Evolutionary conservation across 1,140 invertebrate species (phyloP).

Genomic region (Dinoponera quadriceps): DNA sequence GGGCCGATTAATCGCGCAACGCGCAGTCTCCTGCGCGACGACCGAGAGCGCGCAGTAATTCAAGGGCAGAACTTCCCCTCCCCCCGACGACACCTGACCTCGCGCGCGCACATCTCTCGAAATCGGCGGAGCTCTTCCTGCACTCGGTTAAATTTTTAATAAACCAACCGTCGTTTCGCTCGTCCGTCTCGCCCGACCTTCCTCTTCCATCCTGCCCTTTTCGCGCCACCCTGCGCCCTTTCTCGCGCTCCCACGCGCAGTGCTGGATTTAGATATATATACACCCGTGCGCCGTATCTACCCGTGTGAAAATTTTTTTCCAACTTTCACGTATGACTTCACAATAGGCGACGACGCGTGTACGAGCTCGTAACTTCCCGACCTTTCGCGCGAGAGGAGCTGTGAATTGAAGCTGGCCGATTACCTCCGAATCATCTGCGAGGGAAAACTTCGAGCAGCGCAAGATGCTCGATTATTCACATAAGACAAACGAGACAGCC

Average conservation of each 20-base stretch:
- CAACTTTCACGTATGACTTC: not conserved
- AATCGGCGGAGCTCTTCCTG: conserved; percentile 41
- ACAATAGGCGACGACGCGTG: no score
- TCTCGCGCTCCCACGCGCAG: conserved; percentile 18
- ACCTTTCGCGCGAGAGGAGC: no score
- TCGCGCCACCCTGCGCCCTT: not conserved
- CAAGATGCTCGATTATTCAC: no score
- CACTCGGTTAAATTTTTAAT: conserved; percentile 53
- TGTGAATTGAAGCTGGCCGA: not conserved
- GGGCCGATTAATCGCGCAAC: conserved; percentile 28
- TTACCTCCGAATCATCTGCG: not conserved
- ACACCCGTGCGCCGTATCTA: not conserved
- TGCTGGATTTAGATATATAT: conserved; percentile 21
- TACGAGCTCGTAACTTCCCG: not conserved
- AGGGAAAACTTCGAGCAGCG: not conserved
- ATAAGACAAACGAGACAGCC: no score
- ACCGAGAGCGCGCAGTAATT: conserved; percentile 31
- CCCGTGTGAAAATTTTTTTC: not conserved
- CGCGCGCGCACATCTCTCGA: not conserved
- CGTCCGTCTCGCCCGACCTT: conserved; percentile 12
- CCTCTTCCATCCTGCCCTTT: conserved; percentile 5
- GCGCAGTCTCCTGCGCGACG: conserved; percentile 12
- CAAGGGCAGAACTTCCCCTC: not conserved
- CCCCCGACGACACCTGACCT: conserved; percentile 20
- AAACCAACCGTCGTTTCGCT: conserved; percentile 64